A percentile compares a stretch with the other conserved stretches of the same genome.
Evolutionary conservation across 2,888 invertebrate species (phyloP).

Genomic region (Girardia tigrina): DNA sequence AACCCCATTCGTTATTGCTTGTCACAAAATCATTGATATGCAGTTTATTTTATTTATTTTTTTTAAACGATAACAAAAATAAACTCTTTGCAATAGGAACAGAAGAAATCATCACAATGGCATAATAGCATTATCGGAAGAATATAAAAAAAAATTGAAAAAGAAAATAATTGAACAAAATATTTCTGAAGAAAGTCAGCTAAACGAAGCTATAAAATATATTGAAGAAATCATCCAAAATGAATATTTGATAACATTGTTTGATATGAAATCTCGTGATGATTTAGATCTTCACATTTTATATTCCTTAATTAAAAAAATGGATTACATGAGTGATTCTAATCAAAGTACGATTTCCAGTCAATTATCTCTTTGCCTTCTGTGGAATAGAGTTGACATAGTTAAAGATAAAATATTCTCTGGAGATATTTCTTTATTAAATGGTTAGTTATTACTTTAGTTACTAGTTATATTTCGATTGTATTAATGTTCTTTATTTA

Average conservation of each 20-base stretch:
- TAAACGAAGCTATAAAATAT: not conserved
- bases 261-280: not conserved
- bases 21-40: too few relatives aligned
- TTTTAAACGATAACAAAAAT: too few relatives aligned
- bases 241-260: not conserved
- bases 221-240: not conserved
- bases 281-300: not conserved
- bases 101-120: too few relatives aligned
- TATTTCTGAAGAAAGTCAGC: not conserved
- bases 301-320: not conserved
- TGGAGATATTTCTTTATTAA: constrained; percentile 3
- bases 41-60: too few relatives aligned
- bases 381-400: constrained; percentile 50
- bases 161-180: not conserved
- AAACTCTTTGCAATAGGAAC: too few relatives aligned
- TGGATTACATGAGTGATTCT: not conserved
- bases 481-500: too few relatives aligned
- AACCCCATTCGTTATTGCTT: too few relatives aligned
- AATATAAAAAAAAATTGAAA: not conserved
- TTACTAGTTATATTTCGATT: too few relatives aligned
- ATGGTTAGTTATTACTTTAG: too few relatives aligned
- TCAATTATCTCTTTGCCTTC: constrained; percentile 48
- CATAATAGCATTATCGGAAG: not conserved
- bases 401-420: constrained; percentile 48
- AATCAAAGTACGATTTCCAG: not conserved